These are phyloP conservation scores for Pangasius djambal DNA, from an alignment of 2,797 vertebrate species.

Conservation along the genomic window DNA sequence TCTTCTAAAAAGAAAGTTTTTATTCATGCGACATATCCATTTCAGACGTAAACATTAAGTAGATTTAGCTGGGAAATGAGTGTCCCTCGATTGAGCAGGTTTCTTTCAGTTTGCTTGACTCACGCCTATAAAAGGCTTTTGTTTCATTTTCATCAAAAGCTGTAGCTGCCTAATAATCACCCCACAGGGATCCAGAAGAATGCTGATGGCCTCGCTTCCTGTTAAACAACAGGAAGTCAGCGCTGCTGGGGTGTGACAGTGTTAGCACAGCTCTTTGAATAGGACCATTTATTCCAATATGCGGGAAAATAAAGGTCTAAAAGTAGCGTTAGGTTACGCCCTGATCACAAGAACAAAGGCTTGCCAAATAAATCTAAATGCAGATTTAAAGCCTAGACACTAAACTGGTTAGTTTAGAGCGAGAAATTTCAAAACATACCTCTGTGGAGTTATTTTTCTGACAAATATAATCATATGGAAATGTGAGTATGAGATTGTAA, in stretches of 20 bases:
- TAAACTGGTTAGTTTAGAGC: not conserved
- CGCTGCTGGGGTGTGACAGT: constrained; percentile 28
- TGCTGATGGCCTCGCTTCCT: constrained; percentile 45
- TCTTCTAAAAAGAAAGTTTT: constrained; percentile 44
- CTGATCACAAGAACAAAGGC: constrained; percentile 6
- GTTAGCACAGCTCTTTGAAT: constrained; percentile 45
- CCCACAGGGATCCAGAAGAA: constrained; percentile 37
- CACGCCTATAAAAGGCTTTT: constrained; percentile 13
- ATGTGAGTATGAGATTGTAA: too few species aligned
- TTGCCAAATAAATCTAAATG: not conserved
- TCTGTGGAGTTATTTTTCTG: constrained; percentile 10
- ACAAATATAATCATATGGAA: not conserved
- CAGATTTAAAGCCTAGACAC: not conserved
- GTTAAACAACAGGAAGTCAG: constrained; percentile 52
- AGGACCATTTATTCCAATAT: constrained; percentile 29
- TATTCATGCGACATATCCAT: constrained; percentile 59
- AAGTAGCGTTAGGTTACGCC: constrained; percentile 17
- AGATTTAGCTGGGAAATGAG: not conserved
- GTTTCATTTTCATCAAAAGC: constrained; percentile 34
- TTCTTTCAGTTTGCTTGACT: constrained; percentile 1
- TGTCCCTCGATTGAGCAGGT: not conserved
- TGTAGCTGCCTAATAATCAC: constrained; percentile 29
- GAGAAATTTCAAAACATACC: not conserved
- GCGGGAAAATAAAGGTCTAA: constrained; percentile 29
- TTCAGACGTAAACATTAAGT: constrained; percentile 2